A percentile compares a stretch with the other conserved stretches of the same genome.
phyloP scores from a whole-genome alignment of 2,888 invertebrate genomes.

The Micropterix aruncella region DNA sequence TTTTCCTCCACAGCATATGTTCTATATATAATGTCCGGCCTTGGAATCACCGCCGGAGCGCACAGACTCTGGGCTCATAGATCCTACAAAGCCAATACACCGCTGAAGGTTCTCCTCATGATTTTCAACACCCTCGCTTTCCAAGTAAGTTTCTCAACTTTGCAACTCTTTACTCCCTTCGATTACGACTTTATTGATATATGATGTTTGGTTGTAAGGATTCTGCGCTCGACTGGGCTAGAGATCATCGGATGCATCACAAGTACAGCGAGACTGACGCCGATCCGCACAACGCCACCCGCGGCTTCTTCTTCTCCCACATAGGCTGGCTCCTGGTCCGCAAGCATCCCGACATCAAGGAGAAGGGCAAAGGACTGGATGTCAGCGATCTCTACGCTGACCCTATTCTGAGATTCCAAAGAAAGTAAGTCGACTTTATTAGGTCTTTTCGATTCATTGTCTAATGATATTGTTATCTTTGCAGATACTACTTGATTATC shows the following conservation, averaged over 20 bases:
- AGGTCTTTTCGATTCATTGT: no score
- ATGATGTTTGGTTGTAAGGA: no score
- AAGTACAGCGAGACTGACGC: slow-evolving; percentile 55
- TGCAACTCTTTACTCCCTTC: no score
- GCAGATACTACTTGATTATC: slow-evolving; percentile 51
- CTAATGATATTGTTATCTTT: no score
- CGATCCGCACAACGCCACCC: slow-evolving; percentile 65
- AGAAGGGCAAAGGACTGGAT: slow-evolving; percentile 52
- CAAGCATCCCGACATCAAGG: slow-evolving; percentile 64
- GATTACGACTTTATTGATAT: no score
- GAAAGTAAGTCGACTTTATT: slow-evolving; percentile 56
- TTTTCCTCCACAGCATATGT: no score
- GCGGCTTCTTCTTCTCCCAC: slow-evolving; percentile 82
- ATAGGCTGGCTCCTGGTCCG: slow-evolving; percentile 72
- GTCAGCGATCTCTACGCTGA: slow-evolving; percentile 64
- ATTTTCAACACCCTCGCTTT: slow-evolving; percentile 57
- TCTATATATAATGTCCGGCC: no score
- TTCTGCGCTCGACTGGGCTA: no score
- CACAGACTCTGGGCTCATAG: slow-evolving; percentile 70
- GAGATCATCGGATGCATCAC: slow-evolving; percentile 72
- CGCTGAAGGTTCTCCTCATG: slow-evolving; percentile 45
- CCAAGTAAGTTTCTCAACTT: slow-evolving; percentile 44
- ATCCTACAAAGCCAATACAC: slow-evolving; percentile 56
- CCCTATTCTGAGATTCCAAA: slow-evolving; percentile 58
- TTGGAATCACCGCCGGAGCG: slow-evolving; percentile 70